Evolutionary conservation across 2,113 vertebrate genomes (phyloP).

Genomic region (Elephas maximus): DNA sequence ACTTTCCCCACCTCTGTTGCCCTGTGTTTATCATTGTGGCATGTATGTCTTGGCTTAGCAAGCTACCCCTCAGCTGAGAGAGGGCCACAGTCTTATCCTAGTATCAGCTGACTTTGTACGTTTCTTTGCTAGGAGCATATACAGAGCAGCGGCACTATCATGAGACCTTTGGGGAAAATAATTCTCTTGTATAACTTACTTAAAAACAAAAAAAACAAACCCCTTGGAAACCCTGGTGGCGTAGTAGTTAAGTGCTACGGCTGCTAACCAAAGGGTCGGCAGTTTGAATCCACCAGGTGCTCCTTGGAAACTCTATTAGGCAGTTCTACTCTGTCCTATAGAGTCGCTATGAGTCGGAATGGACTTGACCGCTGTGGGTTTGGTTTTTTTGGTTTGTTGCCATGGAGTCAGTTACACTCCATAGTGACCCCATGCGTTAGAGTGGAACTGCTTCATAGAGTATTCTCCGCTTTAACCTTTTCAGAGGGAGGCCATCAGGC

Average conservation of each 20-base stretch:
- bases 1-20: not conserved
- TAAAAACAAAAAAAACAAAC: not conserved
- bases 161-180: not conserved
- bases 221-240: no score
- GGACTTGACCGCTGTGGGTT: no score
- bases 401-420: not conserved
- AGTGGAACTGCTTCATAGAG: no score
- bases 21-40: not conserved
- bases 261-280: no score
- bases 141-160: not conserved
- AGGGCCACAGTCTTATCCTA: accelerated
- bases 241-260: no score
- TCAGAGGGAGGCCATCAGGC: not conserved
- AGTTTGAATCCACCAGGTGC: no score
- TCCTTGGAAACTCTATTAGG: no score
- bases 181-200: not conserved
- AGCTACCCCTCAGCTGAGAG: not conserved
- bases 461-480: not conserved
- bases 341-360: no score
- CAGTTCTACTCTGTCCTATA: no score
- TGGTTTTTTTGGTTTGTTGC: no score
- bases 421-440: not conserved
- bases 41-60: not conserved
- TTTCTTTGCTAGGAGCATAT: not conserved
- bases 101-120: not conserved